phyloP scores from a whole-genome alignment of 2,888 invertebrate genomes.

The Scaptomyza parva region DNA sequence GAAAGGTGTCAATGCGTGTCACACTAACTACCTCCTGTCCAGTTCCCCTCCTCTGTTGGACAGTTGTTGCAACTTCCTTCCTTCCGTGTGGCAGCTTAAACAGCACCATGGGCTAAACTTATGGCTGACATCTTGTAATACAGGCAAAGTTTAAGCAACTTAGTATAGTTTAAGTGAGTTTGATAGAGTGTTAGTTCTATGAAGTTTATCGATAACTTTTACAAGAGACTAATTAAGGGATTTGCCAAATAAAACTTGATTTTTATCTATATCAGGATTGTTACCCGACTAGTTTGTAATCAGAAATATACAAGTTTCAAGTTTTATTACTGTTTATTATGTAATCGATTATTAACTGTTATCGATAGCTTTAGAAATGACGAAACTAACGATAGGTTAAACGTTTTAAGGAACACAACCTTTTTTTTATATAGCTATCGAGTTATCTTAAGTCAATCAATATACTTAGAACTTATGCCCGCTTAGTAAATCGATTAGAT shows the following conservation, averaged over 20 bases:
- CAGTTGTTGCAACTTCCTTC: slow-evolving; percentile 35
- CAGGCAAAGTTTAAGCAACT: no score
- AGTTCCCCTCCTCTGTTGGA: no score
- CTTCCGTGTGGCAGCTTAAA: slow-evolving; percentile 46
- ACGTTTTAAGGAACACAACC: no score
- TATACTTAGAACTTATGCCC: neutral
- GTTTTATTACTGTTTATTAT: no score
- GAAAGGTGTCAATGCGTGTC: slow-evolving; percentile 73
- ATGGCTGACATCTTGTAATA: no score
- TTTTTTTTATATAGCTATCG: neutral
- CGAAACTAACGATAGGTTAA: no score
- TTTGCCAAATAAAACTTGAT: neutral
- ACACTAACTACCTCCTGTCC: slow-evolving; percentile 31
- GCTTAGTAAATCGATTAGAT: neutral
- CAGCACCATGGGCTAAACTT: slow-evolving; percentile 41
- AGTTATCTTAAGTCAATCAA: neutral
- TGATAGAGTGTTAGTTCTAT: no score
- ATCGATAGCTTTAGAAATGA: no score
- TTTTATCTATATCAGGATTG: neutral
- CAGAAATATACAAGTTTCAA: no score
- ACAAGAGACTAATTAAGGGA: neutral
- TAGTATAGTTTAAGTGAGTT: no score
- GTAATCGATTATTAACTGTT: no score
- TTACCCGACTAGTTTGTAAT: no score
- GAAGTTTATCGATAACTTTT: neutral